Evolutionary conservation across 2,113 vertebrate genomes (phyloP).

Genomic region (Chrysemys picta): DNA sequence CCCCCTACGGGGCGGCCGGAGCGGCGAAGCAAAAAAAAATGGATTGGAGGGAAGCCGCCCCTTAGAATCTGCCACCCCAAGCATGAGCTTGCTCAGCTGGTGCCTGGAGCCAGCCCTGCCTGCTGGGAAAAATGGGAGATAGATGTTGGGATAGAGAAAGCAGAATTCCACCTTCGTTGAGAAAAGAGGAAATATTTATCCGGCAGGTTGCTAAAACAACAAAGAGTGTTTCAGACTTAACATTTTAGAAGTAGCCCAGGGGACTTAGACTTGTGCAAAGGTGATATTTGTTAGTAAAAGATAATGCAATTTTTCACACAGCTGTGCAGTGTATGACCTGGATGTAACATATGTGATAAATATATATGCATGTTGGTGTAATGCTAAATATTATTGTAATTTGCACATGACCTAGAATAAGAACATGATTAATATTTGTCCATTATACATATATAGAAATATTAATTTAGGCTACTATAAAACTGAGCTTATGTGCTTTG

Average conservation of each 20-base stretch:
- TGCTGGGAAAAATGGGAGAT: neutral
- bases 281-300: neutral
- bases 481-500: neutral
- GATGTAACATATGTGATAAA: neutral
- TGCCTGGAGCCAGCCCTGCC: too few relatives aligned
- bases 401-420: rapidly evolving
- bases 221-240: rapidly evolving
- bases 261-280: neutral
- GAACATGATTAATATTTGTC: neutral
- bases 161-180: neutral
- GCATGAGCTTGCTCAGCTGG: too few relatives aligned
- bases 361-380: neutral
- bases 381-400: neutral
- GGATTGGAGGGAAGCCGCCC: too few relatives aligned
- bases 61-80: too few relatives aligned
- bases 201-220: neutral
- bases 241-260: neutral
- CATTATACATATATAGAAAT: neutral
- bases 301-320: neutral
- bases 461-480: neutral
- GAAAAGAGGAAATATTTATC: neutral
- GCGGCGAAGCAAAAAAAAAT: too few relatives aligned
- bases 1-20: too few relatives aligned
- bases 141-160: neutral
- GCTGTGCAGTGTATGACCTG: neutral